Base-by-base conservation (phyloP, 2,888 invertebrate species). In the Andrena bicolor region DNA sequence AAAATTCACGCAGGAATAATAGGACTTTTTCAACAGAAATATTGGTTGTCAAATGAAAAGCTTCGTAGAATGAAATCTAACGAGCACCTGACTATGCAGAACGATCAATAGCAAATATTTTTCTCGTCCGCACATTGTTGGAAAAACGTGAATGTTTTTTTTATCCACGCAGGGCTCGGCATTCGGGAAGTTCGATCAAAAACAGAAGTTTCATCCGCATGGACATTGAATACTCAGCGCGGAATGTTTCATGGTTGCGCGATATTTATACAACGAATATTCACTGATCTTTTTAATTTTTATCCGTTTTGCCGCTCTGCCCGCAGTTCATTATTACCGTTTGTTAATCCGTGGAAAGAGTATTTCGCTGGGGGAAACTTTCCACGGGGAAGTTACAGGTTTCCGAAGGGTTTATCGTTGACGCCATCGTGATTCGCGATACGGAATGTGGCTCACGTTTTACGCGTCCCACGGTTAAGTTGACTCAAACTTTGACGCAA, bases 401-500 rank as follows among this genome's bases (percentile, higher is more conserved):
- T 56, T 56, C 23, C 56, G 20, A 23, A 56, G 23, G 23, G 56
- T 56, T 56, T 23, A 35, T 56, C 16, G n/a, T 23, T 41, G 53
- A 68, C 48, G 26, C 26, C 8, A 35, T n/a, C 28, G 20, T 51
- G 49, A 80, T 68, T 48, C 58, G 63, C 41, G 56, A 72, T 72
- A 48, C 30, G 20, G 71, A 76, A 76, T 81, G 56, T 63, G 77
- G 77, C 74, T 77, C 74, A 58, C 70, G 71, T 73, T 82, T 83
- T 77, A 61, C 74, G 41, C 32, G 60, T 35, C 23, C 65, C 41
- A 56, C 6, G 68, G 56, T 64, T 56, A 76, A 82, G 76, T 81
- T 69, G 35, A 71, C 73, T 77, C 56, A 58, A 82, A 82, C 74
- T 82, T 73, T 78, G 83, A 75, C 82, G 48, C 66, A 58, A 74